Base-by-base conservation (phyloP, 1,140 invertebrate species). In the Aradophagus sp. region DNA sequence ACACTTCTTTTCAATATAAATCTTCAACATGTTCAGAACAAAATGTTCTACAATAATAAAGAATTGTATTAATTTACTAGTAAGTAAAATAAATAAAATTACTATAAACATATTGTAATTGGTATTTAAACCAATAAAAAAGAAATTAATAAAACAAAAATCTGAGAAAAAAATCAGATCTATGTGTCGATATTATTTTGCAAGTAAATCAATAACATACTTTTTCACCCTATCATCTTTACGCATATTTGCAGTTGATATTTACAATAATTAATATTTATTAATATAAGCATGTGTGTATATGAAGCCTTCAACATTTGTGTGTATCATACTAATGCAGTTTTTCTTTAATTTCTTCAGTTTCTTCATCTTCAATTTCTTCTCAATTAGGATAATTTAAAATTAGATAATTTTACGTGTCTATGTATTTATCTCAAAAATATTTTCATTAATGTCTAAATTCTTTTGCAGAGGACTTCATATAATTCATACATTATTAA, bases 61-160 rank as follows among this genome's bases (percentile, higher is more conserved):
- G 6, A 59, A 13, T 47, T 14, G 2, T 48, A 59, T 59, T 48
- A 48, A 59, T 41, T 32, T 39, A 44, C 48, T 59, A 59, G 48
- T 41, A 48, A 32, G 48, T 7, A 41, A 16, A 47, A 59, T 41
- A 42, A 59, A 32, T 48, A 59, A 26, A 59, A 47, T 47, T 6
- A 29, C 16, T 41, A 35, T 44, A 42, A n/a, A 55, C 34, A 1
- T 31, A 8, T 41, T n/a, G 39, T 31, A 44, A 19, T 36, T 13
- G 13, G 16, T 50, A 16, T 12, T 50, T 50, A 8, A 26, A 36
- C 26, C 32, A 23, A 53, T 15, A 42, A 32, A 41, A 53, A 41
- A 41, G 35, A 32, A 53, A 53, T 41, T n/a, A 20, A 14, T 7
- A 45, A 23, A 23, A 41, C 3, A 31, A 41, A 17, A 39, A 55